phyloP scores from a whole-genome alignment of 35 echinoderm and acorn worm species.

The Apostichopus parvimensis region DNA sequence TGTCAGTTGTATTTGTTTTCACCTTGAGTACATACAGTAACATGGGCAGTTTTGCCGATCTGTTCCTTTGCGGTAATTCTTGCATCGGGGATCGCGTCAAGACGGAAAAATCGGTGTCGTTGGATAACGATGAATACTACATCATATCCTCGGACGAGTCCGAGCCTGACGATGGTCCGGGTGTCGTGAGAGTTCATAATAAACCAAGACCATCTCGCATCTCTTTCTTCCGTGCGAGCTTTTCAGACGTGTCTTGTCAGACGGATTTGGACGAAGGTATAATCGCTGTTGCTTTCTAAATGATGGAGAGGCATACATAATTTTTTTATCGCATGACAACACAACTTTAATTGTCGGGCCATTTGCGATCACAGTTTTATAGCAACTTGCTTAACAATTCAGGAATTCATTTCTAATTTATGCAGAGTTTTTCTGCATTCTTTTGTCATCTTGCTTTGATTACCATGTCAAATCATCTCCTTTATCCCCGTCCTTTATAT shows the following conservation, averaged over 20 bases:
- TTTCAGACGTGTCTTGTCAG: background rate
- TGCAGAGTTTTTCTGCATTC: too few relatives aligned
- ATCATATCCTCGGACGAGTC: background rate
- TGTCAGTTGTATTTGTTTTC: too few relatives aligned
- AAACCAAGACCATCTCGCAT: background rate
- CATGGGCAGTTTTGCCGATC: background rate
- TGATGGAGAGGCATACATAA: background rate
- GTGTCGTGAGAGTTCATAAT: background rate
- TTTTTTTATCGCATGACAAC: too few relatives aligned
- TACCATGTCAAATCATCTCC: too few relatives aligned
- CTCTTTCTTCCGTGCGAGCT: background rate
- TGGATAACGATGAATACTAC: background rate
- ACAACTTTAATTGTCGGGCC: too few relatives aligned
- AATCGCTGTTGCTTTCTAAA: background rate
- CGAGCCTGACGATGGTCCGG: background rate
- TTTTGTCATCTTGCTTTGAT: too few relatives aligned
- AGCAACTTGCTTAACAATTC: too few relatives aligned
- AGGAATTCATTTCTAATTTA: too few relatives aligned
- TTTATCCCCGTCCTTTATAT: too few relatives aligned
- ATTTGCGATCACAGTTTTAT: too few relatives aligned
- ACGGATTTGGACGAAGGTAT: constrained; percentile 23
- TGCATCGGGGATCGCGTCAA: background rate
- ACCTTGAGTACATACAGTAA: background rate
- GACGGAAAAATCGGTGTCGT: background rate
- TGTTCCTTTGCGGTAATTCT: background rate